These are phyloP conservation scores for Thamnophis sirtalis DNA, from an alignment of 2,113 vertebrate species.

Conservation along the genomic window DNA sequence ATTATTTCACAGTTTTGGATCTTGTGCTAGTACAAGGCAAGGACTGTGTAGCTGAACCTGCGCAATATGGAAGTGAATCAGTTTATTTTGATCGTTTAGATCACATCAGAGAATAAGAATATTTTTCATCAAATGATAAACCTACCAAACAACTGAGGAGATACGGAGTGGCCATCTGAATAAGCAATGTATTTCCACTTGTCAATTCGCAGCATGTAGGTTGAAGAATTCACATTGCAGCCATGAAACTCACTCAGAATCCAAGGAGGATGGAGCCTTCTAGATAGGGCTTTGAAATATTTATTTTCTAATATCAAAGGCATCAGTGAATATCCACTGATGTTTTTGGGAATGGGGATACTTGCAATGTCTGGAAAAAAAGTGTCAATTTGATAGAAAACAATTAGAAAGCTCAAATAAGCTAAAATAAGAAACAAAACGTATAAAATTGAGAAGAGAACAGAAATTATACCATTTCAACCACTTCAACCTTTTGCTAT, in stretches of 20 bases:
- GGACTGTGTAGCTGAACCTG: not conserved
- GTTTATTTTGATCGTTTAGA: not conserved
- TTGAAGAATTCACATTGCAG: conserved; percentile 88
- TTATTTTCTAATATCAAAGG: conserved; percentile 62
- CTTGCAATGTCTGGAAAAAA: conserved; percentile 79
- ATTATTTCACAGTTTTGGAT: not conserved
- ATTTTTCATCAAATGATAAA: not conserved
- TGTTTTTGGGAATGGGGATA: conserved; percentile 65
- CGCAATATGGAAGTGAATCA: not conserved
- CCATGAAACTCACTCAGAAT: conserved; percentile 93
- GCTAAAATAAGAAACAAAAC: not conserved
- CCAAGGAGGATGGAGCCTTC: conserved; percentile 72
- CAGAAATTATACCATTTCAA: not conserved
- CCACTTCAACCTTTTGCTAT: not conserved
- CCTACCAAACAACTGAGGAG: conserved; percentile 87
- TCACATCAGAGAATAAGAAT: not conserved
- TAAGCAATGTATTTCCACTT: conserved; percentile 91
- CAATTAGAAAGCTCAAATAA: not conserved
- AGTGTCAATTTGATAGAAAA: not conserved
- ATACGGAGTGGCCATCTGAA: conserved; percentile 77
- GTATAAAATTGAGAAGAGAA: not conserved
- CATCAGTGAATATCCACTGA: conserved; percentile 86
- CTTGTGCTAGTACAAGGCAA: not conserved
- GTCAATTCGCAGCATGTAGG: conserved; percentile 86
- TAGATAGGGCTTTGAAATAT: not conserved